phyloP scores from a whole-genome alignment of 2,113 vertebrate genomes.

The Nerophis ophidion region DNA sequence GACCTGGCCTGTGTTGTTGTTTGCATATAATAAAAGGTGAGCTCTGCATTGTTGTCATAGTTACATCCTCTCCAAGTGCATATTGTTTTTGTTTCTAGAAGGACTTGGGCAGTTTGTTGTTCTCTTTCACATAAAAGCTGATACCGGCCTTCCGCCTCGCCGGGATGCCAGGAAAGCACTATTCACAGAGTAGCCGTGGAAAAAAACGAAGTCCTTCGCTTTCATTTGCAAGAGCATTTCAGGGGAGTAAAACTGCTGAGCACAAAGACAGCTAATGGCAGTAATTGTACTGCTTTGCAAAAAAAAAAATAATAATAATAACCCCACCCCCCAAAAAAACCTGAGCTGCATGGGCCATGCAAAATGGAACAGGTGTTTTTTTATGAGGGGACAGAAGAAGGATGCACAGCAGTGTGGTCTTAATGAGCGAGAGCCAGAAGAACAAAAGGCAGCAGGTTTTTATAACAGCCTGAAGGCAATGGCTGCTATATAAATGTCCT shows the following conservation, averaged over 20 bases:
- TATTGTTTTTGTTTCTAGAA: background rate
- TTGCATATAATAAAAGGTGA: background rate
- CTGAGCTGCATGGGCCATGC: constrained; percentile 4
- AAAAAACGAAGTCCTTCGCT: background rate
- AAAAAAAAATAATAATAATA: too few relatives aligned
- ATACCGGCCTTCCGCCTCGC: background rate
- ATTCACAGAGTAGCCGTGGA: background rate
- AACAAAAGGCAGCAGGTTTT: constrained; percentile 15
- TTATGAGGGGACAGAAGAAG: constrained; percentile 15
- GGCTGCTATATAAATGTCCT: background rate
- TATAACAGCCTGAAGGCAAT: constrained; percentile 15
- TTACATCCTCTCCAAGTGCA: background rate
- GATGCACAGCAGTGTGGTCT: constrained; percentile 6
- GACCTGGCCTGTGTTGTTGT: too few relatives aligned
- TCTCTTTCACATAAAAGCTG: background rate
- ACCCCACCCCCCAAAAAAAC: too few relatives aligned
- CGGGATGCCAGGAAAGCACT: background rate
- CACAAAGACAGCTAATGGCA: constrained; percentile 3
- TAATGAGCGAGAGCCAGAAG: constrained; percentile 10
- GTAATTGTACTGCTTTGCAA: background rate
- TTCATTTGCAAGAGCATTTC: constrained; percentile 4
- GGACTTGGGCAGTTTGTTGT: background rate
- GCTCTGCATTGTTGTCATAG: background rate
- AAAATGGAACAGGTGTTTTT: constrained; percentile 27
- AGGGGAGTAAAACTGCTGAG: background rate